phyloP scores from a whole-genome alignment of 1,140 invertebrate species.

The Pogonus chalceus region DNA sequence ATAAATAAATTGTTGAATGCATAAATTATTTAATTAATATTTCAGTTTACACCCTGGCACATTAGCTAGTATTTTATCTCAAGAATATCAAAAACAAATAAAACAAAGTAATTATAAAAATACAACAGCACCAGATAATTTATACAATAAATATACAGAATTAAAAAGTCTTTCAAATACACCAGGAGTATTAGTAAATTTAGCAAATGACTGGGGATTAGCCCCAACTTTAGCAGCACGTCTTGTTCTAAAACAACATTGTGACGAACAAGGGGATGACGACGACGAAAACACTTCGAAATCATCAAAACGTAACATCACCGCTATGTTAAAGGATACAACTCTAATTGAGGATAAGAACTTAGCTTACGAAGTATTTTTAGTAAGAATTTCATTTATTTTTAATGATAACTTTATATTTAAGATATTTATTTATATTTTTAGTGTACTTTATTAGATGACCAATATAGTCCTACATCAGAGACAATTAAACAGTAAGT shows the following conservation, averaged over 20 bases:
- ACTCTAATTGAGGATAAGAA: constrained; percentile 57
- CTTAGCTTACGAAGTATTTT: constrained; percentile 64
- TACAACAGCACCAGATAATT: constrained; percentile 23
- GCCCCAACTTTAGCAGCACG: constrained; percentile 55
- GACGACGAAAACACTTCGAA: constrained; percentile 13
- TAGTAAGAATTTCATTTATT: constrained; percentile 47
- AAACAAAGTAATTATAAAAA: constrained; percentile 32
- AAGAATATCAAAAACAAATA: constrained; percentile 35
- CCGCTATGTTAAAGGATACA: constrained; percentile 57
- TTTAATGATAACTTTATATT: constrained; percentile 36
- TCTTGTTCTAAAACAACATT: constrained; percentile 52
- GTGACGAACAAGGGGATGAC: constrained; percentile 23
- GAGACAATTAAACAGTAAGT: constrained; percentile 63
- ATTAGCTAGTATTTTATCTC: constrained; percentile 43
- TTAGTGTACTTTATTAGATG: constrained; percentile 58
- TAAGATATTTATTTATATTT: constrained; percentile 24
- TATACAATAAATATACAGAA: constrained; percentile 27
- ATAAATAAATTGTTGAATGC: constrained; percentile 8
- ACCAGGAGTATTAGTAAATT: constrained; percentile 44
- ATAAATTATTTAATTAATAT: constrained; percentile 13
- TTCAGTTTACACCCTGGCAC: constrained; percentile 37
- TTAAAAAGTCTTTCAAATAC: constrained; percentile 28
- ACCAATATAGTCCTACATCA: constrained; percentile 63
- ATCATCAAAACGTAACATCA: constrained; percentile 36
- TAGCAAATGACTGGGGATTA: constrained; percentile 44